These are phyloP conservation scores for Cephalopterus ornatus DNA, from an alignment of 2,113 vertebrate species.

Conservation along the genomic window DNA sequence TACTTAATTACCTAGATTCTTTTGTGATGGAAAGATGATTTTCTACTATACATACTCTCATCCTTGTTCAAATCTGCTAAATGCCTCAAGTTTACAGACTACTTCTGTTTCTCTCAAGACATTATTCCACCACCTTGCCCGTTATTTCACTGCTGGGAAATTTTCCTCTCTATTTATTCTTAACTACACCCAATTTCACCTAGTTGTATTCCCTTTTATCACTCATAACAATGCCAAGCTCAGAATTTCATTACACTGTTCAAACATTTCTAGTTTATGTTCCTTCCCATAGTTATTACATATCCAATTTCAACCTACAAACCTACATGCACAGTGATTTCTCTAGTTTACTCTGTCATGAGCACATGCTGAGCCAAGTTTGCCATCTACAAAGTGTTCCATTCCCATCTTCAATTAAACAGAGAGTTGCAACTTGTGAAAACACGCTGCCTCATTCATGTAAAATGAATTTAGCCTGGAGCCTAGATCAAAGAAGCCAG, in stretches of 20 bases:
- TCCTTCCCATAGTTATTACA: neutral
- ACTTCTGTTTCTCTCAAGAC: neutral
- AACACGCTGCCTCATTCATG: neutral
- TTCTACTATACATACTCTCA: neutral
- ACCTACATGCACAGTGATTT: neutral
- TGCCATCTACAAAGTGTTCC: neutral
- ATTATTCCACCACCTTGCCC: neutral
- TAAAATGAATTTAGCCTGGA: neutral
- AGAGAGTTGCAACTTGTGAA: slow-evolving; percentile 1
- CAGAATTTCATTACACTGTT: neutral
- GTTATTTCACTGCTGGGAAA: neutral
- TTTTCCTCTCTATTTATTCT: neutral
- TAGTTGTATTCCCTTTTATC: neutral
- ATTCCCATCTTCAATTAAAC: neutral
- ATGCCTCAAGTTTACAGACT: neutral
- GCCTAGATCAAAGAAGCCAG: neutral
- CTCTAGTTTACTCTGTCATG: neutral
- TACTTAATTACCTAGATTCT: neutral
- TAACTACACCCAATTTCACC: neutral
- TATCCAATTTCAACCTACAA: neutral
- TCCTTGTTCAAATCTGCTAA: neutral
- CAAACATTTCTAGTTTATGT: neutral
- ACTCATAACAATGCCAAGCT: neutral
- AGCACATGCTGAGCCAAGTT: neutral
- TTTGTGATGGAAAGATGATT: neutral